Percentiles rank a stretch among this genome's conserved stretches.
Conservation (phyloP, 2,797 vertebrate genomes). For the Hephaestus fuliginosus region DNA sequence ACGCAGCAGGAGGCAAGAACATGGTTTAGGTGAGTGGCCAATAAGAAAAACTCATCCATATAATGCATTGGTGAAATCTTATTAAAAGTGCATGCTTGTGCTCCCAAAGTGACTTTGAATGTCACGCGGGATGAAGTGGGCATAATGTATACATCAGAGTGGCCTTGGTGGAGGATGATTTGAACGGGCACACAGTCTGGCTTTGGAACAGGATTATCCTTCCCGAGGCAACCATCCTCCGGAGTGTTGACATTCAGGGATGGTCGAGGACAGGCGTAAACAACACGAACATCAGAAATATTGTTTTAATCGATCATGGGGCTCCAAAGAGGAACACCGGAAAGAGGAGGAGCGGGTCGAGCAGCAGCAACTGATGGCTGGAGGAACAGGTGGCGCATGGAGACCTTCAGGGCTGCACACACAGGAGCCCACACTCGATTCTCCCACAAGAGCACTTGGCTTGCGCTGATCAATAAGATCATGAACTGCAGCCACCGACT, state of each 20-base stretch:
- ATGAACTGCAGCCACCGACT: constrained; percentile 69
- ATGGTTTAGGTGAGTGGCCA: constrained; percentile 71
- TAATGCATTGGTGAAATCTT: constrained; percentile 83
- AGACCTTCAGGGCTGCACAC: constrained; percentile 65
- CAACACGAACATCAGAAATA: constrained; percentile 75
- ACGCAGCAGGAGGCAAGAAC: constrained; percentile 63
- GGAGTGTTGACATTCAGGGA: constrained; percentile 82
- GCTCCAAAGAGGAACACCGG: constrained; percentile 36
- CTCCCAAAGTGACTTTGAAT: constrained; percentile 85
- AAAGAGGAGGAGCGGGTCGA: constrained; percentile 49
- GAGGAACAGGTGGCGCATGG: constrained; percentile 76
- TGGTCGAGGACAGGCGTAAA: constrained; percentile 81
- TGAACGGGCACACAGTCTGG: constrained; percentile 67
- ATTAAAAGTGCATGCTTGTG: constrained; percentile 79
- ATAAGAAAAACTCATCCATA: constrained; percentile 82
- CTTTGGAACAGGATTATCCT: constrained; percentile 82
- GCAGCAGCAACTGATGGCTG: constrained; percentile 59
- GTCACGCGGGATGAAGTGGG: constrained; percentile 77
- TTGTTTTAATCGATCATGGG: constrained; percentile 82
- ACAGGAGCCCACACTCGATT: constrained; percentile 57
- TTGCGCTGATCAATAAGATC: constrained; percentile 70
- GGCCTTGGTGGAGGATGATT: constrained; percentile 80
- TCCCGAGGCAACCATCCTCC: constrained; percentile 72
- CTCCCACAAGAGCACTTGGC: constrained; percentile 52
- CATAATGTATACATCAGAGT: constrained; percentile 77